Evolutionary conservation across 2,888 invertebrate genomes (phyloP), one percentile per base, ranked within the genome.

Genomic region (Tachina lurida): DNA sequence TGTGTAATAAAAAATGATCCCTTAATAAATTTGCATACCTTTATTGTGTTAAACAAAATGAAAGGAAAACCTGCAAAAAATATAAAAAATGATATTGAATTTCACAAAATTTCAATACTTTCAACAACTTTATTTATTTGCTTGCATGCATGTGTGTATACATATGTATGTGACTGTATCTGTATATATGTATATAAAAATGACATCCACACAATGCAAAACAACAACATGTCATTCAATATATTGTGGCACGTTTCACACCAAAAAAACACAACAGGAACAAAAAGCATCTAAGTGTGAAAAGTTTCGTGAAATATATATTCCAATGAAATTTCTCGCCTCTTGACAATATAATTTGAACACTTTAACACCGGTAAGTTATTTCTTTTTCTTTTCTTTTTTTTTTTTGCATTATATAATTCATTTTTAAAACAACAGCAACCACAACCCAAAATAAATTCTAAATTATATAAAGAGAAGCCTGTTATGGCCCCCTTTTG

Each of bases 291-390:
- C 45, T n/a, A 83, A 83, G 86, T 86, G 86, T 86, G 86, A 86
- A 86, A 79, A 80, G 68, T 74, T 80, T 80, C 79, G 62, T 86
- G 86, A 86, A 83, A 86, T 83, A 68, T 86, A 86, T 86, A 86
- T 86, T 83, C 79, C 76, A 83, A 80, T 73, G 79, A 86, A 83
- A 83, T 80, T 83, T 86, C 86, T 86, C 83, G 86, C 86, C 86
- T 86, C 79, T 74, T 83, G 83, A 86, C 86, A 86, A 86, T 86
- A 83, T 80, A 83, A 86, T 86, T 86, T 86, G 70, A 67, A 77
- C 62, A 74, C 56, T 76, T 86, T 83, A 83, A 68, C 83, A 83
- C 71, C 76, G 79, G 70, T 31, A 60, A 65, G 43, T 17, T 74
- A 39, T 67, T 76, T 65, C 68, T 52, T 49, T 71, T 45, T 2